These are phyloP conservation scores for Agrilus planipennis DNA, from an alignment of 1,140 invertebrate genomes.

Conservation along the genomic window DNA sequence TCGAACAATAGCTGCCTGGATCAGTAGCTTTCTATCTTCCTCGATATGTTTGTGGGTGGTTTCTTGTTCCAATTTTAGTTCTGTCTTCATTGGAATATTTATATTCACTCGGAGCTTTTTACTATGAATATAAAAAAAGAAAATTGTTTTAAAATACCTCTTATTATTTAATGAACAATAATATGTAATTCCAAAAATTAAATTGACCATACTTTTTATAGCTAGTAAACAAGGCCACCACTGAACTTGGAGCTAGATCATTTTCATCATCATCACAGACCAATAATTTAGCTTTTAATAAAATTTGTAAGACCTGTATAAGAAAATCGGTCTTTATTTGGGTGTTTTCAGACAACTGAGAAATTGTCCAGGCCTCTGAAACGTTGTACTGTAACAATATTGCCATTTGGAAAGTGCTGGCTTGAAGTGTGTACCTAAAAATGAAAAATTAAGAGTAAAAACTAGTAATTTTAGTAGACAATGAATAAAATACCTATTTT, in stretches of 20 bases:
- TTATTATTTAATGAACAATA: not conserved
- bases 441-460: too few species aligned
- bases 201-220: conserved; percentile 79
- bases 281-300: conserved; percentile 88
- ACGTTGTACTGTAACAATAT: conserved; percentile 94
- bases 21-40: conserved; percentile 93
- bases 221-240: conserved; percentile 64
- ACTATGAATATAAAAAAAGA: conserved; percentile 43
- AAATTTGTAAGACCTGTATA: conserved; percentile 73
- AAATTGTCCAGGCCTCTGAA: conserved; percentile 69
- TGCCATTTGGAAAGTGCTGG: conserved; percentile 98
- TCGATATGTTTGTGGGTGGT: conserved; percentile 97
- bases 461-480: too few species aligned
- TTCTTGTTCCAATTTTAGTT: conserved; percentile 93
- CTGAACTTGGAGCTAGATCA: conserved; percentile 59
- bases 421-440: conserved; percentile 71
- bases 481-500: conserved; percentile 56
- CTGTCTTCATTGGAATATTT: conserved; percentile 95
- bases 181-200: not conserved
- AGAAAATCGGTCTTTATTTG: conserved; percentile 80
- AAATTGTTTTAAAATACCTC: not conserved
- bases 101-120: conserved; percentile 98
- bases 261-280: conserved; percentile 63
- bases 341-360: conserved; percentile 78
- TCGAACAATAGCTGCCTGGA: conserved; percentile 94